A percentile compares a stretch with the other conserved stretches of the same genome.
Evolutionary conservation across 2,888 invertebrate species (phyloP).

Genomic region (Napeogenes inachia): DNA sequence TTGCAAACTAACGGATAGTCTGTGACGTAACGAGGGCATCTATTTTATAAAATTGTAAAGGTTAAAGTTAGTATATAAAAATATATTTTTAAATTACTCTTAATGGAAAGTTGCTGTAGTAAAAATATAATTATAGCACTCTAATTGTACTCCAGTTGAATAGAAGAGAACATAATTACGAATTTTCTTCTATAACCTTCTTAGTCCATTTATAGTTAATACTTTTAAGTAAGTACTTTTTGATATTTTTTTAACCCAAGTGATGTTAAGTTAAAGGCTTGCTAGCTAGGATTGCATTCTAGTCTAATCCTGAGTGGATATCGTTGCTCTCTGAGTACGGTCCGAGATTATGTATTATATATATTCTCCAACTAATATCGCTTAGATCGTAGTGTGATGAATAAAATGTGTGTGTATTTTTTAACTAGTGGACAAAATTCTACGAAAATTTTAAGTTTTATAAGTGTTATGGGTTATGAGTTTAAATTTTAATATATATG

Average conservation of each 20-base stretch:
- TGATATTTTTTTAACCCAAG: neutral
- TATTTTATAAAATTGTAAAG: slow-evolving; percentile 6
- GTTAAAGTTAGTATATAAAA: neutral
- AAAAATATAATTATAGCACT: neutral
- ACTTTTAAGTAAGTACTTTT: neutral
- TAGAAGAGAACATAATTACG: neutral
- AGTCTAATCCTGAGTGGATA: slow-evolving; percentile 4
- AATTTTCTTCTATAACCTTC: neutral
- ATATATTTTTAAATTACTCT: slow-evolving; percentile 1
- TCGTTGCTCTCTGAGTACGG: slow-evolving; percentile 1
- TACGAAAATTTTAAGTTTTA: too few species aligned
- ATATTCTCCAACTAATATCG: neutral
- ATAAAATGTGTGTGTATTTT: neutral
- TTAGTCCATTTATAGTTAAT: neutral
- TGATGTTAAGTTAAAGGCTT: neutral
- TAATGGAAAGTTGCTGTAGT: neutral
- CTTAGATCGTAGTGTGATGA: neutral
- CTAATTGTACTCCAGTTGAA: neutral
- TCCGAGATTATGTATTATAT: neutral
- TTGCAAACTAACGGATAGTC: slow-evolving; percentile 4
- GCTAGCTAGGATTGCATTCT: neutral
- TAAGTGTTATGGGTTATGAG: too few species aligned
- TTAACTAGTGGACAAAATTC: neutral
- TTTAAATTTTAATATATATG: too few species aligned
- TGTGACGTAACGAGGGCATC: slow-evolving; percentile 3